Conservation (phyloP, 2,797 vertebrate species). For the Phataginus tricuspis region DNA sequence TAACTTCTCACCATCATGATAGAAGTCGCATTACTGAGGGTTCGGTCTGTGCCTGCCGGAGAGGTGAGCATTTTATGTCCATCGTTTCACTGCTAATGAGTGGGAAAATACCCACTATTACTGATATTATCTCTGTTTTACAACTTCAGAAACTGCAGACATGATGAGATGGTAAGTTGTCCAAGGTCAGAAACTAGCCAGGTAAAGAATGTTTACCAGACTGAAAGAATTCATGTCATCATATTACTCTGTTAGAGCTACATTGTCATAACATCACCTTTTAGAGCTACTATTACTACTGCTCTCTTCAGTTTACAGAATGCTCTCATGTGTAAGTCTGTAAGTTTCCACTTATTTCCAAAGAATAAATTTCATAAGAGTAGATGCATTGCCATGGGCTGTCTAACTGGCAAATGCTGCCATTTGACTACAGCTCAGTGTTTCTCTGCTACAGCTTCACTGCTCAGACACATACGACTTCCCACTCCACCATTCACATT, state of each 20-base stretch:
- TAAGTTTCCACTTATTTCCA: not conserved
- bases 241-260: not conserved
- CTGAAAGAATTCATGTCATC: not conserved
- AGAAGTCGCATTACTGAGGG: rapidly evolving
- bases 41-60: rapidly evolving
- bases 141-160: not conserved
- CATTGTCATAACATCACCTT: not conserved
- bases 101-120: not conserved
- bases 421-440: not conserved
- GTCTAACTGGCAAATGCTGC: not conserved
- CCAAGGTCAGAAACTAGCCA: not conserved
- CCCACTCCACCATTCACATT: not conserved
- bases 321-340: not conserved
- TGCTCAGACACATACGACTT: not conserved
- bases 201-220: not conserved
- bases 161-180: not conserved
- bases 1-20: not conserved
- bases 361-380: not conserved
- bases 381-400: not conserved
- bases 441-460: not conserved
- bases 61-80: not conserved
- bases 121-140: not conserved
- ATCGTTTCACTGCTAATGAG: not conserved
- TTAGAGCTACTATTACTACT: not conserved
- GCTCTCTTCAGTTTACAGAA: not conserved